Evolutionary conservation across 2,888 invertebrate genomes (phyloP), one percentile per base, ranked within the genome.

Genomic region (Chydorus sphaericus): DNA sequence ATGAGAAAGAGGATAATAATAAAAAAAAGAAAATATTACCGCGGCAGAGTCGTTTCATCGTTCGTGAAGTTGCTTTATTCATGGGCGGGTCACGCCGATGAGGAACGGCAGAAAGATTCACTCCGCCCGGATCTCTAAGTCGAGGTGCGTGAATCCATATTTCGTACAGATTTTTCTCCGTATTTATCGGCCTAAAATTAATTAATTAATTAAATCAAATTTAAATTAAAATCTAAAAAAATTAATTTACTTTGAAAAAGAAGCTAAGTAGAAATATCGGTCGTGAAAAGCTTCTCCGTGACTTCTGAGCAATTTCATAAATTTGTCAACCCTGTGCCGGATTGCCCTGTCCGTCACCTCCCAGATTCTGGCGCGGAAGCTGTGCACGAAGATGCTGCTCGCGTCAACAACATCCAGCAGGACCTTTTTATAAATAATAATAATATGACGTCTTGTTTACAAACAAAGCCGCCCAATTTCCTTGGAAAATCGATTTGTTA

Each of bases 251-350:
- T 59, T 59, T 52, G 58, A 58, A 54, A 61, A 62, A 18, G 61
- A 59, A 26, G 62, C 62, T 5, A 63, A 57, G 57, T 62, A 63
- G 54, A 54, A 60, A 53, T 63, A 62, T 36, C 61, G 53, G 54
- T 63, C 62, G 26, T 62, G 52, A 50, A 63, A 63, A 11, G 63
- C 59, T 55, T 63, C 61, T n/a, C 63, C 63, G 54, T 62, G 60
- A 18, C 56, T 59, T 6, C 62, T 48, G 3, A 63, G 58, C 14
- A 55, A 55, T 5, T 54, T 48, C 60, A 62, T 62, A 23, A 63
- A 54, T 4, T 54, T 33, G 30, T 57, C 48, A 28, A 60, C 61
- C 51, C 59, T 57, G 29, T 53, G 50, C 28, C 60, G 54, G 36
- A 63, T 48, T 23, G 59, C 56, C n/a, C 38, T 52, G 31, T 61